Evolutionary conservation across 2,113 vertebrate genomes (phyloP), one percentile per base, ranked within the genome.

Genomic region (Nycticryphes semicollaris): DNA sequence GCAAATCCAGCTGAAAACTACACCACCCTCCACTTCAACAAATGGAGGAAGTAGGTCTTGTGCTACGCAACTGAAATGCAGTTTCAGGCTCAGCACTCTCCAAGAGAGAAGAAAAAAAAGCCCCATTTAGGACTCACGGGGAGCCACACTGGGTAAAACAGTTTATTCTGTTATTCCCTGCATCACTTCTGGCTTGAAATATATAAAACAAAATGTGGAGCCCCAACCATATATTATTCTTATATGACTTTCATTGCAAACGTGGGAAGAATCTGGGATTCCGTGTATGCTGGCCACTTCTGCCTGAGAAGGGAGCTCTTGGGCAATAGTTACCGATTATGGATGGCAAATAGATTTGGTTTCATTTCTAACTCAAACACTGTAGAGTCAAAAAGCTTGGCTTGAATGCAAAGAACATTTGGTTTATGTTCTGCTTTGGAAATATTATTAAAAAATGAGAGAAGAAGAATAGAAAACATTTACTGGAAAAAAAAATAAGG

Each of bases 391-490:
- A 90, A 97, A 91, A 95, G 17, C 57, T 84, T 96, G 95, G 95
- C 94, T 63, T 68, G 87, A 79, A 94, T 69, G 96, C 94, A 95
- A 83, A 93, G 50, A 95, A 48, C 62, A 80, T 82, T 96, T 96
- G 89, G 93, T 96, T 96, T 95, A 91, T 63, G 87, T 94, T 95
- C 89, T 94, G 53, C 69, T 87, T 95, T 87, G 67, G 92, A 96
- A 90, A 92, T 94, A 96, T 48, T 97, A 88, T 82, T 89, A 43
- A 89, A 95, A 94, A 89, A 92, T 18, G 53, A 82, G 69, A 79
- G 77, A 93, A 73, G 39, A 94, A 17, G n/a, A 90, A 95, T 37
- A 96, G 76, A 92, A 95, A 91, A 89, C 57, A 79, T 93, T 78
- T 84, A 93, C 69, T 87, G 45, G 17, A 41, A 53, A 73, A 72